Conservation (phyloP, 2,113 vertebrate species). For the Siphamia tubifer region DNA sequence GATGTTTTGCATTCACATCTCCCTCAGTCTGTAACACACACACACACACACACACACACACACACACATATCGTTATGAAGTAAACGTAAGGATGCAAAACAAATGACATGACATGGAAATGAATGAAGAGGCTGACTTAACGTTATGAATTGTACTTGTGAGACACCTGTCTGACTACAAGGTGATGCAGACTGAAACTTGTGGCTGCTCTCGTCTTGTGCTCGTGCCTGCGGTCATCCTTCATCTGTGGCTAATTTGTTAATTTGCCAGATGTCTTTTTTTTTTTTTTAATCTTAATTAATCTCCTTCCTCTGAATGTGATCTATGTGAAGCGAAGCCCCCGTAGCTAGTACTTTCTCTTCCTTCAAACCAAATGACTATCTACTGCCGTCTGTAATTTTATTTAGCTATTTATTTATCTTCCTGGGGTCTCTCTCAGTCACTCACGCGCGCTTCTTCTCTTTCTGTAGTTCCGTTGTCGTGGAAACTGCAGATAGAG, state of each 20-base stretch:
- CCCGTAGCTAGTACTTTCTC: neutral
- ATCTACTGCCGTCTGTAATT: neutral
- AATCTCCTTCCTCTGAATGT: constrained; percentile 21
- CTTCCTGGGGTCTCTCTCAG: constrained; percentile 1
- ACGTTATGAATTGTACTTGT: too few species aligned
- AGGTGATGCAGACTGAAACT: neutral
- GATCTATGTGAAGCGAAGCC: neutral
- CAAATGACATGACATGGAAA: neutral
- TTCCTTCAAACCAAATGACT: neutral
- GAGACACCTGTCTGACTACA: neutral
- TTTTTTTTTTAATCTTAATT: constrained; percentile 54
- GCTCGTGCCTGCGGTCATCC: neutral
- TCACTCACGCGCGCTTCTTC: neutral
- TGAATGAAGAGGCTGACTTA: neutral
- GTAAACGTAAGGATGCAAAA: neutral
- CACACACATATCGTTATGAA: neutral
- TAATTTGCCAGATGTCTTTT: constrained; percentile 9
- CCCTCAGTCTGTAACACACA: neutral
- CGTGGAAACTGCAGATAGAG: constrained; percentile 74
- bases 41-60: neutral
- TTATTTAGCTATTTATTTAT: constrained; percentile 12
- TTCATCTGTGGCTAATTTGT: constrained; percentile 18
- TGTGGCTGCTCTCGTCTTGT: neutral
- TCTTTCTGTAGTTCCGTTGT: constrained; percentile 60
- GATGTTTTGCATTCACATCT: neutral